Evolutionary conservation across 1,140 invertebrate genomes (phyloP), one percentile per base, ranked within the genome.

Genomic region (Ylistrum balloti): DNA sequence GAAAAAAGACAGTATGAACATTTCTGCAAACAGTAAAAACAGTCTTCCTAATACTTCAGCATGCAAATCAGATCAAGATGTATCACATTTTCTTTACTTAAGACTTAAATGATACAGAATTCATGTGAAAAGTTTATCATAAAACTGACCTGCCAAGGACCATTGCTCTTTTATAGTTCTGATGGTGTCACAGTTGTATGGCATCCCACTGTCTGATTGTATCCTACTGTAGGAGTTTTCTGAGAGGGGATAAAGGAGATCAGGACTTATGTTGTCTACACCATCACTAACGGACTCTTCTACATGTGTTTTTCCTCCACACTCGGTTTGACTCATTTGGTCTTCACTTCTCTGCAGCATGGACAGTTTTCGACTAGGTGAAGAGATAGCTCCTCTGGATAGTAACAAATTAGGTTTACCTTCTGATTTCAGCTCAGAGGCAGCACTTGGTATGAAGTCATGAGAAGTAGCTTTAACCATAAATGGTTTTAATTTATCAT

Each of bases 401-500:
- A 5, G 56, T 74, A 74, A 28, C 33, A 86, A 90, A 38, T 86
- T 86, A 33, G 90, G 85, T 28, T 41, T 88, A 48, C 35, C 88
- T 28, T 86, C 33, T 33, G 33, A 34, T 48, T 33, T 10, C 11
- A 33, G n/a, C 28, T 35, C 35, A 34, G 88, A 88, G 22, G 32
- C 35, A 88, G 34, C 88, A 85, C 56, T 35, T 85, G 85, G 28
- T 15, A 33, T 35, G 35, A 13, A 28, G 34, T 85, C 88, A 33
- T 85, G 33, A 85, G 88, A 35, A n/a, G 41, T 88, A 56, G 45
- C 85, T 85, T 85, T 20, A 34, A 85, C 85, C 56, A 33, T 34
- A n/a, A 1, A 5, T 28, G n/a, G 5, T 74, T 28, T 74, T n/a
- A 28, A 74, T n/a, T 74, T n/a, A 28, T 74, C n/a, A n/a, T 74